phyloP scores from a whole-genome alignment of 2,888 invertebrate genomes.

The Phasia obesa region DNA sequence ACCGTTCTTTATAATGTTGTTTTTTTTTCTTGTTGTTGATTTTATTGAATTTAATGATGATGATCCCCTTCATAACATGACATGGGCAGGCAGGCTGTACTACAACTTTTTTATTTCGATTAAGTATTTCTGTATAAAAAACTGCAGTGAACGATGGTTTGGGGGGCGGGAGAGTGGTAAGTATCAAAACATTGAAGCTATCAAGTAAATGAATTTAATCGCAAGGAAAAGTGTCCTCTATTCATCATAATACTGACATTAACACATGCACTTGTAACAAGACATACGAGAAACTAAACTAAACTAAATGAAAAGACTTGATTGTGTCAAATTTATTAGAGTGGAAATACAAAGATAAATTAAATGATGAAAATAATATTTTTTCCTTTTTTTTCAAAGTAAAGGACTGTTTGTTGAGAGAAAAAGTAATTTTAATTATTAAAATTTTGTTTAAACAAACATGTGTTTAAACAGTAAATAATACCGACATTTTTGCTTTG shows the following conservation, averaged over 20 bases:
- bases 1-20: conserved; percentile 40
- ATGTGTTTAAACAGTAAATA: too few relatives aligned
- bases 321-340: conserved; percentile 59
- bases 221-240: conserved; percentile 41
- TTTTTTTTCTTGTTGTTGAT: conserved; percentile 12
- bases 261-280: neutral
- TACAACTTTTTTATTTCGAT: neutral
- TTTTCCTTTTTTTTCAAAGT: too few relatives aligned
- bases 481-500: too few relatives aligned
- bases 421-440: conserved; percentile 12
- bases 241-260: neutral
- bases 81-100: neutral
- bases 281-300: neutral
- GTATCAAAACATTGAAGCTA: neutral
- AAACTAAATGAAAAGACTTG: neutral
- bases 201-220: conserved; percentile 47
- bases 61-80: conserved; percentile 33
- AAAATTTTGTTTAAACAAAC: too few relatives aligned
- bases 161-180: neutral
- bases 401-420: neutral
- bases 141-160: too few relatives aligned
- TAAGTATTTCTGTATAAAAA: neutral
- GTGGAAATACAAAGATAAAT: conserved; percentile 44
- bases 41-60: conserved; percentile 26
- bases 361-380: too few relatives aligned